A percentile compares a stretch with the other conserved stretches of the same genome.
Evolutionary conservation across 2,888 invertebrate genomes (phyloP).

Genomic region (Epinotia bilunana): DNA sequence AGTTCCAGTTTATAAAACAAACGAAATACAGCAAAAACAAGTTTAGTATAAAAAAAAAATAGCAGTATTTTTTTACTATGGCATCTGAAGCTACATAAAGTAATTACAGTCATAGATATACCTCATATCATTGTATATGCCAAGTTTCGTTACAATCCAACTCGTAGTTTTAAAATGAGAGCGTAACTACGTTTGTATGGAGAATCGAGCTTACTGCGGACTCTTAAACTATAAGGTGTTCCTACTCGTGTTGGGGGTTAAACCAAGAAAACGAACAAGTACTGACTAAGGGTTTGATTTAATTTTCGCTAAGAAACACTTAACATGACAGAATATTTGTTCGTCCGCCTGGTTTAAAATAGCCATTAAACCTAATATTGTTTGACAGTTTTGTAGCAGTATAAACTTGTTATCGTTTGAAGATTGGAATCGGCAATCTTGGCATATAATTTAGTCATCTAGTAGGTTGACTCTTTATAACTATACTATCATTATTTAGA

Average conservation of each 20-base stretch:
- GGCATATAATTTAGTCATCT: background rate
- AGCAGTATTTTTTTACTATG: no score
- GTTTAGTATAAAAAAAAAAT: no score
- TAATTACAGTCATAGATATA: no score
- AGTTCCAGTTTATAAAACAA: no score
- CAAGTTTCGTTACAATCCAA: no score
- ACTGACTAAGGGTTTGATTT: background rate
- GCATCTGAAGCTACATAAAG: no score
- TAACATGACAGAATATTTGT: background rate
- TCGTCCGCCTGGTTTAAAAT: background rate
- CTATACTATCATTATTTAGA: no score
- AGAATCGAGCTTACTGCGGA: no score
- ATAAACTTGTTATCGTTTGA: conserved; percentile 5
- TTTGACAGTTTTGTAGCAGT: conserved; percentile 12
- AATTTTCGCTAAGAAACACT: background rate
- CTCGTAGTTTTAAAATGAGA: no score
- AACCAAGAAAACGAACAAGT: background rate
- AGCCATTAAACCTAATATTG: background rate
- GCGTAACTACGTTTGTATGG: no score
- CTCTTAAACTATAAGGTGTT: conserved; percentile 33
- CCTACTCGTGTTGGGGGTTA: conserved; percentile 3
- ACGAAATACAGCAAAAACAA: no score
- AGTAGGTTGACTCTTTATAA: background rate
- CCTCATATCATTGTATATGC: no score
- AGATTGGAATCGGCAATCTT: background rate